Conservation (phyloP, 1,140 invertebrate genomes). For the Aphaenogaster floridana region DNA sequence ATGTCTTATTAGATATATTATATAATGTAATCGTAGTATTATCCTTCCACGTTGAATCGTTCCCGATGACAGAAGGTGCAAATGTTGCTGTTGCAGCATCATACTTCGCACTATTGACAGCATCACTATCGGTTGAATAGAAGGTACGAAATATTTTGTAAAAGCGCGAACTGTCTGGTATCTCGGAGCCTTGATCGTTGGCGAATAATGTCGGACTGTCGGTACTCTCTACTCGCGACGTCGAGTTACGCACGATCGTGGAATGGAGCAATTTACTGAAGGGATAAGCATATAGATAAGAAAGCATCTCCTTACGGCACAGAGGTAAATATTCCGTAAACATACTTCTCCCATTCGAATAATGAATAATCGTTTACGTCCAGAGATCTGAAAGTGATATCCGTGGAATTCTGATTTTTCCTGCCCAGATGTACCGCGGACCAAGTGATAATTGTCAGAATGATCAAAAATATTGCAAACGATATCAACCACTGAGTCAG, state of each 20-base stretch:
- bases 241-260: not conserved
- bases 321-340: not conserved
- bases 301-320: not conserved
- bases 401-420: constrained; percentile 82
- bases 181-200: not conserved
- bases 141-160: constrained; percentile 14
- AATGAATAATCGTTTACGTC: not conserved
- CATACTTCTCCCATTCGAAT: not conserved
- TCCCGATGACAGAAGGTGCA: not conserved
- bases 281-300: not conserved
- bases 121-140: not conserved
- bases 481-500: constrained; percentile 59
- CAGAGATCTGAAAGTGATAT: not conserved
- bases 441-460: constrained; percentile 44
- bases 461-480: constrained; percentile 26
- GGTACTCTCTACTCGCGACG: not conserved
- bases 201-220: not conserved
- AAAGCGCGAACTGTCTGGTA: not conserved
- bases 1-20: not conserved
- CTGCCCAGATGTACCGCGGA: constrained; percentile 59
- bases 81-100: not conserved
- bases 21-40: not conserved
- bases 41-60: not conserved
- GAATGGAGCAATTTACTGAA: not conserved
- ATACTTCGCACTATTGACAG: not conserved